phyloP scores from a whole-genome alignment of 2,797 vertebrate genomes.

The Aratinga solstitialis region DNA sequence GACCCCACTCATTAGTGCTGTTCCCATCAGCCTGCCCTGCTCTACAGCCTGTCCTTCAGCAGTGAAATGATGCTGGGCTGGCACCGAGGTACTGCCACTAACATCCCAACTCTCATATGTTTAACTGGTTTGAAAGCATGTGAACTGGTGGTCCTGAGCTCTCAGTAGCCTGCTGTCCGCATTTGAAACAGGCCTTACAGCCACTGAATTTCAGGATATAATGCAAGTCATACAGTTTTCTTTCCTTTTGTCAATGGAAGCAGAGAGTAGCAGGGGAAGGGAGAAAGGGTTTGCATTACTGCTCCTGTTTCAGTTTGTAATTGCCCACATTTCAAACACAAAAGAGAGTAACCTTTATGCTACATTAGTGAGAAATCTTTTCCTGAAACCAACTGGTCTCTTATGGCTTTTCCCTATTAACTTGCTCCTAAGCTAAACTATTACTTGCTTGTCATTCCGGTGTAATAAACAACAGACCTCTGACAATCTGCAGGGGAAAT shows the following conservation, averaged over 20 bases:
- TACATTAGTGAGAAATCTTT: background rate
- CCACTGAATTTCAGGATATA: background rate
- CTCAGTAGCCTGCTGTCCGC: background rate
- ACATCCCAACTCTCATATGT: background rate
- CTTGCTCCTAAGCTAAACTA: background rate
- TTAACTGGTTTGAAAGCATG: background rate
- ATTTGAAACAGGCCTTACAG: background rate
- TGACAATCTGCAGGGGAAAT: background rate
- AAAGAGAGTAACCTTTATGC: background rate
- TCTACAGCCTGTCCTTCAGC: background rate
- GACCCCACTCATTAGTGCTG: fast-evolving
- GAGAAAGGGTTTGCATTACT: background rate
- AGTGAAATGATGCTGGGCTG: background rate
- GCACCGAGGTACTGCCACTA: background rate
- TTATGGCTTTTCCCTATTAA: background rate
- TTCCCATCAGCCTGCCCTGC: background rate
- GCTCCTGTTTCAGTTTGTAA: background rate
- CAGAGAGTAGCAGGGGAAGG: background rate
- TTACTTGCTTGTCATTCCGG: background rate
- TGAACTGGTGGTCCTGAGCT: background rate
- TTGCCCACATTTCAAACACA: background rate
- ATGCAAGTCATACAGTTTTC: background rate
- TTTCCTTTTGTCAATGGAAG: background rate
- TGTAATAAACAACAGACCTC: background rate
- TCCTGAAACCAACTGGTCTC: background rate